Percentiles rank a stretch among this genome's conserved stretches.
Conservation (phyloP, 2,888 invertebrate species). For the Drosophila prolongata region DNA sequence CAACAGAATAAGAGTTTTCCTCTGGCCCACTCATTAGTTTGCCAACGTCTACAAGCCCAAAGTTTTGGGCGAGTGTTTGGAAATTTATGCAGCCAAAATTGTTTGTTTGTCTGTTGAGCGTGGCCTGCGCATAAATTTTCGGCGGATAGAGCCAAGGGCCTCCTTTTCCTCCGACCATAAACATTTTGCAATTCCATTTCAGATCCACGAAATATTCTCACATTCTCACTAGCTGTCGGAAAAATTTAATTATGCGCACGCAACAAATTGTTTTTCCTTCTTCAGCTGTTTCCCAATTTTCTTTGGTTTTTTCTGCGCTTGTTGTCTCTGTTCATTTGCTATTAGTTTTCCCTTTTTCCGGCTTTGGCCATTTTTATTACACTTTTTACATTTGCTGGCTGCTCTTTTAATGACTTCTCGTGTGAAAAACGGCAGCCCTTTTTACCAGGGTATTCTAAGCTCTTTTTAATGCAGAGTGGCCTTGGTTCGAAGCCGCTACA, state of each 20-base stretch:
- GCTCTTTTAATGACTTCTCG: constrained; percentile 55
- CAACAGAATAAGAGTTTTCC: constrained; percentile 2
- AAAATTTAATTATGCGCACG: constrained; percentile 71
- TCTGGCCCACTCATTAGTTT: constrained; percentile 37
- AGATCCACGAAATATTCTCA: constrained; percentile 58
- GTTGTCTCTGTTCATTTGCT: constrained; percentile 16
- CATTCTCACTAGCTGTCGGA: constrained; percentile 44
- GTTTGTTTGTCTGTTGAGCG: constrained; percentile 60
- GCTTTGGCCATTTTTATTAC: constrained; percentile 63
- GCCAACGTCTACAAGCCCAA: constrained; percentile 35
- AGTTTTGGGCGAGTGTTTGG: constrained; percentile 22
- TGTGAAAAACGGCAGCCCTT: constrained; percentile 47
- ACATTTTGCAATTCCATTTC: constrained; percentile 66
- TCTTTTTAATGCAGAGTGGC: constrained; percentile 58
- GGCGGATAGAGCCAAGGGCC: background rate
- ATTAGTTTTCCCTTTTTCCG: constrained; percentile 24
- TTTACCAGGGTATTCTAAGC: constrained; percentile 42
- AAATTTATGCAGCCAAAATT: constrained; percentile 71
- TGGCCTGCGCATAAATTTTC: constrained; percentile 31
- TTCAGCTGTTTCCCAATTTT: constrained; percentile 23
- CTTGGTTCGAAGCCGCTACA: constrained; percentile 33
- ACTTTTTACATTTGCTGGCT: constrained; percentile 54
- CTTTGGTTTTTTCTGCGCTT: constrained; percentile 17
- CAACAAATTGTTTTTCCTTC: constrained; percentile 54
- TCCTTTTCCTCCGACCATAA: constrained; percentile 39